These are phyloP conservation scores for Gambusia yucatana DNA, from an alignment of 2,797 vertebrate species.

Conservation along the genomic window DNA sequence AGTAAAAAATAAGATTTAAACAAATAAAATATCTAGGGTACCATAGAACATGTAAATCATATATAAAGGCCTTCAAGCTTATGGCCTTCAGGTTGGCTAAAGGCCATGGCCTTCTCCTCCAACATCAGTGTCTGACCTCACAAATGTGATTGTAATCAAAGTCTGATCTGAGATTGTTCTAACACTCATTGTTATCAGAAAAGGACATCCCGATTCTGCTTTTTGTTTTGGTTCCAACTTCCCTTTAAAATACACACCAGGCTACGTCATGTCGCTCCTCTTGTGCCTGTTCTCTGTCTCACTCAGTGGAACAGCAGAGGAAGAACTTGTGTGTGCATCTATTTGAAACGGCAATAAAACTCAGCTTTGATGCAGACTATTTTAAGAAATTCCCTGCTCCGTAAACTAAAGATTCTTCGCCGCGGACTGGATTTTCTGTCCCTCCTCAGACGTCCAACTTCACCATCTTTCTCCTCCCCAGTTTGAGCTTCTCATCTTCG, in stretches of 20 bases:
- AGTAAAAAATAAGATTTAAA: background rate
- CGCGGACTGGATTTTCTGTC: background rate
- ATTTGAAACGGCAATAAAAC: background rate
- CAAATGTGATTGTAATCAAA: background rate
- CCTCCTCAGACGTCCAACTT: conserved; percentile 1
- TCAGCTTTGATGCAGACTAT: background rate
- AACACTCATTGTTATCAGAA: background rate
- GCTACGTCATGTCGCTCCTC: too few relatives aligned
- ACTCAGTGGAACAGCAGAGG: background rate
- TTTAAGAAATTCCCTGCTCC: background rate
- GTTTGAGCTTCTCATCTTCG: conserved; percentile 4
- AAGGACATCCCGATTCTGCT: background rate
- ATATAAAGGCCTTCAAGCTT: background rate
- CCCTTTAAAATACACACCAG: background rate
- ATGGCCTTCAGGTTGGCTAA: background rate
- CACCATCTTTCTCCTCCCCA: background rate
- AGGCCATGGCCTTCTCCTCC: background rate
- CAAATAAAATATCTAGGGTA: background rate
- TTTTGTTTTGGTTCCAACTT: background rate
- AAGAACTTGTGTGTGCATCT: background rate
- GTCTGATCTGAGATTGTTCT: background rate
- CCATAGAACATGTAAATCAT: background rate
- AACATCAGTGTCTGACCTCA: background rate
- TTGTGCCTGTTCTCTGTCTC: too few relatives aligned
- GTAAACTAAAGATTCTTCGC: background rate